phyloP scores from a whole-genome alignment of 2,113 vertebrate species.

The Euleptes europaea region DNA sequence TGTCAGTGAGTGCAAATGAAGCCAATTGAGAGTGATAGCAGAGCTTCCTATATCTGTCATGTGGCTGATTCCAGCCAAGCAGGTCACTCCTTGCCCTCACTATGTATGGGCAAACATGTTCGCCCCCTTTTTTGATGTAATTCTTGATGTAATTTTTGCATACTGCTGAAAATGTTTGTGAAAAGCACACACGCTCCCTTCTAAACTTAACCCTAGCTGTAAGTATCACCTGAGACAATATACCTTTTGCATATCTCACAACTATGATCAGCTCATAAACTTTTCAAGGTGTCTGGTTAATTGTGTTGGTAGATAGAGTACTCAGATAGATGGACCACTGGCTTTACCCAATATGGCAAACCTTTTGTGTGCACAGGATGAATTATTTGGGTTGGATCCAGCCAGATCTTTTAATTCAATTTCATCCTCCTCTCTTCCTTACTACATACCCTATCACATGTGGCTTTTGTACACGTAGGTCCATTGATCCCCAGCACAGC shows the following conservation, averaged over 20 bases:
- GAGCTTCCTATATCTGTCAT: not conserved
- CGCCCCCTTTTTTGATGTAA: not conserved
- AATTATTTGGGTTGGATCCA: too few relatives aligned
- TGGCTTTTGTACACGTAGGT: too few relatives aligned
- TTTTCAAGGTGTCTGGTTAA: not conserved
- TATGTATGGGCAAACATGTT: not conserved
- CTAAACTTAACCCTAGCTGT: not conserved
- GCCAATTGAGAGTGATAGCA: not conserved
- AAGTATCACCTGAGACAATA: not conserved
- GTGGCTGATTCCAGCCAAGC: too few relatives aligned
- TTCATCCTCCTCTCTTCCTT: too few relatives aligned
- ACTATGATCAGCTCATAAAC: not conserved
- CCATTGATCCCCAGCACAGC: too few relatives aligned
- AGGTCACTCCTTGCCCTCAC: not conserved
- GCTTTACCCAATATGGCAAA: not conserved
- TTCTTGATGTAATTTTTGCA: not conserved
- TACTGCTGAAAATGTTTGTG: not conserved
- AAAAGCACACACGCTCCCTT: not conserved
- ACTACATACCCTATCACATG: too few relatives aligned
- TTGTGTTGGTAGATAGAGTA: not conserved
- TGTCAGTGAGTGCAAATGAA: not conserved
- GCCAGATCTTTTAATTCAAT: too few relatives aligned
- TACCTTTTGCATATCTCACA: not conserved
- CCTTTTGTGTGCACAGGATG: not conserved
- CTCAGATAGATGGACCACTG: not conserved